Conservation (phyloP, 2,113 vertebrate genomes). For the Ictidomys tridecemlineatus region DNA sequence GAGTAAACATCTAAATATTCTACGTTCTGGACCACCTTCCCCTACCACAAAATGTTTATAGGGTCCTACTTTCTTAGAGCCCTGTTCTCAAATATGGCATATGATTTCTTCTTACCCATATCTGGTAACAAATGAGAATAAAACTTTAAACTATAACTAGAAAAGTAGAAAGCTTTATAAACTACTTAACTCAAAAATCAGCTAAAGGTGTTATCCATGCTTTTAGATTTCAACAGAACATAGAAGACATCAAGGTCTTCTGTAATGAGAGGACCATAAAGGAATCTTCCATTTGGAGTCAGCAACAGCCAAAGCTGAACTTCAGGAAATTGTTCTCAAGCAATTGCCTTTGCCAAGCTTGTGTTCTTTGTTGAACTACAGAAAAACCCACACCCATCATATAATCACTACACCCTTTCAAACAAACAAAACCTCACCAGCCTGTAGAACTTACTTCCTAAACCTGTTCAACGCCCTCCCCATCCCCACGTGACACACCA, state of each 20-base stretch:
- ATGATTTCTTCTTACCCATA: neutral
- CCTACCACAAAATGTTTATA: neutral
- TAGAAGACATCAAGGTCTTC: neutral
- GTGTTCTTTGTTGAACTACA: neutral
- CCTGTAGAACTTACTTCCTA: conserved; percentile 42
- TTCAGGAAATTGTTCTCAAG: conserved; percentile 50
- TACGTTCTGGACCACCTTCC: neutral
- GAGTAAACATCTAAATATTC: neutral
- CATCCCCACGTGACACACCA: neutral
- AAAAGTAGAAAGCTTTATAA: neutral
- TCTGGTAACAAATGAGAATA: neutral
- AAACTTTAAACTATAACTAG: neutral
- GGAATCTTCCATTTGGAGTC: neutral
- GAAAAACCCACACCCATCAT: conserved; percentile 41
- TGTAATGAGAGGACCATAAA: neutral
- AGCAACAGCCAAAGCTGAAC: neutral
- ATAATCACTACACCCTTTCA: conserved; percentile 61
- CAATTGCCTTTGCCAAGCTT: conserved; percentile 9
- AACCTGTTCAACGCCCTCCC: conserved; percentile 42
- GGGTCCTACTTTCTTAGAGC: neutral
- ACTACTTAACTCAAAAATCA: neutral
- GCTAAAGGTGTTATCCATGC: neutral
- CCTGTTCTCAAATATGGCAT: neutral
- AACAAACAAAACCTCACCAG: conserved; percentile 65
- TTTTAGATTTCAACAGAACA: conserved; percentile 9